These are phyloP conservation scores for Itoplectis maculator DNA, from an alignment of 2,888 invertebrate species.

Conservation along the genomic window DNA sequence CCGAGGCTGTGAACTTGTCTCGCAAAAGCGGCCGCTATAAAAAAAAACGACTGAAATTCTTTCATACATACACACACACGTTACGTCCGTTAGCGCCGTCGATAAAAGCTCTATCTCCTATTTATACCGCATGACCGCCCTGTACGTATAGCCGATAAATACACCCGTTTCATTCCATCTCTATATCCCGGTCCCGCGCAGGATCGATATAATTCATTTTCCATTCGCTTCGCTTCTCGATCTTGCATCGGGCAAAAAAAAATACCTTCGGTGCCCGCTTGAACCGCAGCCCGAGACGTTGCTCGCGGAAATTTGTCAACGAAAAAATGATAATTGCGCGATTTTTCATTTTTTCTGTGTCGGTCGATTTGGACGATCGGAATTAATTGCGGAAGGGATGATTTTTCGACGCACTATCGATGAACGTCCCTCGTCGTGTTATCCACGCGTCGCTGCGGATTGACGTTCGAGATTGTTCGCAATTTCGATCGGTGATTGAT, in stretches of 20 bases:
- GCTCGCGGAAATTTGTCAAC: neutral
- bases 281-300: neutral
- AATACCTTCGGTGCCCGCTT: neutral
- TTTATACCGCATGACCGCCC: slow-evolving; percentile 34
- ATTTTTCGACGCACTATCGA: neutral
- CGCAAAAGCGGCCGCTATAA: slow-evolving; percentile 45
- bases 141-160: neutral
- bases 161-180: slow-evolving; percentile 3
- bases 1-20: slow-evolving; percentile 54
- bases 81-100: slow-evolving; percentile 51
- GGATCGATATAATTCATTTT: slow-evolving; percentile 33
- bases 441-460: neutral
- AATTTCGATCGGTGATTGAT: neutral
- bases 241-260: neutral
- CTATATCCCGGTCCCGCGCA: slow-evolving; percentile 19
- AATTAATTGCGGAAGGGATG: neutral
- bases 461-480: neutral
- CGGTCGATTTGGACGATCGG: neutral
- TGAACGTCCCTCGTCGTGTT: neutral
- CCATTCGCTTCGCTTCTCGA: slow-evolving; percentile 21
- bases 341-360: neutral
- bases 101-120: slow-evolving; percentile 47
- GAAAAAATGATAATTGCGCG: neutral
- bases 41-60: slow-evolving; percentile 60
- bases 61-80: slow-evolving; percentile 36